Percentiles rank a stretch among this genome's conserved stretches.
phyloP scores from a whole-genome alignment of 2,888 invertebrate species.

The Pterobdella sp. region DNA sequence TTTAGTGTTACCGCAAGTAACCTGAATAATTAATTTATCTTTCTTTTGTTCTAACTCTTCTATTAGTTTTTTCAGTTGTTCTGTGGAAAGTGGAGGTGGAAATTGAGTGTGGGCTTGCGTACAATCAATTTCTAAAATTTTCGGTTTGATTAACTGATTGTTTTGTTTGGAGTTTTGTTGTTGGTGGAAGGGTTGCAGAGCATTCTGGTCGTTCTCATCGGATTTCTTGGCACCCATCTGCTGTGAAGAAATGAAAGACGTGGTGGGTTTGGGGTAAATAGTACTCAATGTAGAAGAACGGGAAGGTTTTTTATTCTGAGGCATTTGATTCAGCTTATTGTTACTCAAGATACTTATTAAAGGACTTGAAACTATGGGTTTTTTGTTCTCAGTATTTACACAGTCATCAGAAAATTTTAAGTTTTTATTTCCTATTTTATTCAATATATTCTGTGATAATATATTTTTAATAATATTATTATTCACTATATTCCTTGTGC shows the following conservation, averaged over 20 bases:
- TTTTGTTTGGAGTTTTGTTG: not conserved
- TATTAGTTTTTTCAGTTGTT: not conserved
- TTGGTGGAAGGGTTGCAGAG: not conserved
- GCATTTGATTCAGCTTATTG: not conserved
- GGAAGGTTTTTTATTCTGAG: not conserved
- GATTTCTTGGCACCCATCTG: not conserved
- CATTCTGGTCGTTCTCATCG: not conserved
- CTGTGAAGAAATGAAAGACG: not conserved
- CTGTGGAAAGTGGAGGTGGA: not conserved
- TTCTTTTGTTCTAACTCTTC: not conserved
- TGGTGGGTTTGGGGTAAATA: not conserved
- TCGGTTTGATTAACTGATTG: not conserved
- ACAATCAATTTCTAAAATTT: not conserved
- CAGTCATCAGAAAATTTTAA: not conserved
- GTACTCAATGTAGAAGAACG: not conserved
- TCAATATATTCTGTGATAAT: not conserved
- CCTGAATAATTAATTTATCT: constrained; percentile 41
- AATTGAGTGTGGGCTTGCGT: not conserved
- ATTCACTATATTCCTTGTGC: not conserved
- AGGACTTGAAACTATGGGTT: not conserved
- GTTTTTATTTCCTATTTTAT: not conserved
- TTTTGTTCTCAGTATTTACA: not conserved
- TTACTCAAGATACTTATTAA: not conserved
- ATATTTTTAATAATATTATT: constrained; percentile 7
- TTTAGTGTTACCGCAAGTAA: constrained; percentile 48